phyloP scores from a whole-genome alignment of 2,797 vertebrate genomes.

The Ptychobarbus kaznakovi region DNA sequence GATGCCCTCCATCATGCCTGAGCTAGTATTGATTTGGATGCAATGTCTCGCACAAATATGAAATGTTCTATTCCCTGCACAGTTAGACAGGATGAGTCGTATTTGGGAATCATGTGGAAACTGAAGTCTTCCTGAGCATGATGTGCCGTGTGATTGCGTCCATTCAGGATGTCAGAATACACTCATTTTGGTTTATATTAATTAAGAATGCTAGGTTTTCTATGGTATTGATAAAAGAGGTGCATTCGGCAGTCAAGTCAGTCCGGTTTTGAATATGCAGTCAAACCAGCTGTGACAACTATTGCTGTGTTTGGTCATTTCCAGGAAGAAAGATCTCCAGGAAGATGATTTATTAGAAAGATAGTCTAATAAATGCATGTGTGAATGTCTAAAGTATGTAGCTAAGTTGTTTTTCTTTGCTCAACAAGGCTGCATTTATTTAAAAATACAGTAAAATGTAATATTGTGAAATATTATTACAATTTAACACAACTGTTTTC shows the following conservation, averaged over 20 bases:
- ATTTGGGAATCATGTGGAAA: constrained; percentile 6
- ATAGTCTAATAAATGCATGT: too few relatives aligned
- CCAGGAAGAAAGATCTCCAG: background rate
- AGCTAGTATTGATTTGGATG: constrained; percentile 48
- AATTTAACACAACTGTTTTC: background rate
- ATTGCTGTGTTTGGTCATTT: background rate
- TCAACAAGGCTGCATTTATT: background rate
- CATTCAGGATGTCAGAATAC: constrained; percentile 10
- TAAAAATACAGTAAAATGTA: background rate
- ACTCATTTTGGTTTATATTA: background rate
- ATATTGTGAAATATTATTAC: too few relatives aligned
- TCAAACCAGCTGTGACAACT: background rate
- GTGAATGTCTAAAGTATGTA: background rate
- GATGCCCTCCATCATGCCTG: constrained; percentile 11
- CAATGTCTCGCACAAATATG: constrained; percentile 22
- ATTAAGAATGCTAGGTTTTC: background rate
- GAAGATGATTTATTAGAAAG: background rate
- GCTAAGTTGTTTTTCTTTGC: background rate
- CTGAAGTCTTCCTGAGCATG: background rate
- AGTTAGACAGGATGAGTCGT: background rate
- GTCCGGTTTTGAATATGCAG: constrained; percentile 15
- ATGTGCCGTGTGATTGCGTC: constrained; percentile 4
- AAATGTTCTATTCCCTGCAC: constrained; percentile 21
- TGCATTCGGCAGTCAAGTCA: background rate
- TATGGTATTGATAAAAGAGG: background rate